Percentiles rank a stretch among this genome's conserved stretches.
Evolutionary conservation across 2,797 vertebrate species (phyloP).

Genomic region (Sebastolobus alascanus): DNA sequence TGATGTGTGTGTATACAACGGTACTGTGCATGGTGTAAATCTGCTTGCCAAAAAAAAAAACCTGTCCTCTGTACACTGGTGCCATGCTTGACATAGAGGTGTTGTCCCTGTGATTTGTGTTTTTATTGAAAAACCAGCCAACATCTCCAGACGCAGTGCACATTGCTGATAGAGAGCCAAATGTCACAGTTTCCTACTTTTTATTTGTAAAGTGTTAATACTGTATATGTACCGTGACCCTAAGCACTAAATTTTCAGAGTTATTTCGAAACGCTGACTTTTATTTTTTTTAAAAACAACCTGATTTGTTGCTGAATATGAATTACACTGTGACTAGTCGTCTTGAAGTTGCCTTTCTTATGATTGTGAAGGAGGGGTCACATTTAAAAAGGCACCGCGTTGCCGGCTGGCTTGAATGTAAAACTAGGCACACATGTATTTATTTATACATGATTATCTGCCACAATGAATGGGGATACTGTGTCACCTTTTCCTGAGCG

Average conservation of each 20-base stretch:
- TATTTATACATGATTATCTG: conserved; percentile 40
- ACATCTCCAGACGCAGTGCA: conserved; percentile 60
- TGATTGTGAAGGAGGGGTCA: conserved; percentile 49
- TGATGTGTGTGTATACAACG: conserved; percentile 59
- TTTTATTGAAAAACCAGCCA: conserved; percentile 62
- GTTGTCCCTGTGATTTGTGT: conserved; percentile 66
- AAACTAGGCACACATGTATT: conserved; percentile 58
- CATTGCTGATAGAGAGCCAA: conserved; percentile 60
- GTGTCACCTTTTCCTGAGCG: not conserved
- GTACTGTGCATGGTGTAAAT: conserved; percentile 75
- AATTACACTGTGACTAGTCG: conserved; percentile 78
- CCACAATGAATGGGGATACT: conserved; percentile 28
- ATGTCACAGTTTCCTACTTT: conserved; percentile 56
- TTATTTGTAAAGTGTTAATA: conserved; percentile 64
- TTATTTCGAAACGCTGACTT: conserved; percentile 40
- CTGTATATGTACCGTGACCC: conserved; percentile 38
- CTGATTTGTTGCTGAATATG: conserved; percentile 52
- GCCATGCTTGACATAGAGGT: conserved; percentile 68
- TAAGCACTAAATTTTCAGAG: conserved; percentile 65
- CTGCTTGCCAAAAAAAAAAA: conserved; percentile 65
- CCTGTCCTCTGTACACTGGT: conserved; percentile 60
- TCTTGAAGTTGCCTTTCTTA: conserved; percentile 79
- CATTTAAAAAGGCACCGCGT: conserved; percentile 36
- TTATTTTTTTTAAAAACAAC: conserved; percentile 28
- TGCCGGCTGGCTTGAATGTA: conserved; percentile 80